Evolutionary conservation across 2,797 vertebrate species (phyloP), one percentile per base, ranked within the genome.

Genomic region (Otus scops): DNA sequence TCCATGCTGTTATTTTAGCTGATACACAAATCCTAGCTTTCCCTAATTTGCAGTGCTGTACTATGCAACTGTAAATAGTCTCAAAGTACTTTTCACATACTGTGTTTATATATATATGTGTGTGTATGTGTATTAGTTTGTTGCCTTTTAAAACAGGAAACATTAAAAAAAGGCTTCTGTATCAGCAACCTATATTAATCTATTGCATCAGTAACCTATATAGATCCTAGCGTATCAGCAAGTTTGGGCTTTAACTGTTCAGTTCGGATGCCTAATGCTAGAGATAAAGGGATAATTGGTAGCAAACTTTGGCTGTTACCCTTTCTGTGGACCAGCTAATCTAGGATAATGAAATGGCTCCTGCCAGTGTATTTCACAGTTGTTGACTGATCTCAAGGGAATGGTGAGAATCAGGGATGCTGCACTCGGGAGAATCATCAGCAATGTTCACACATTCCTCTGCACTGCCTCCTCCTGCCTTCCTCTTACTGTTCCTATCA

Each of bases 401-500:
- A 67, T 90, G 74, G 79, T 93, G 88, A 93, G 54, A 92, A 84
- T 95, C 79, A 93, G 95, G 96, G 95, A 77, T 94, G 89, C 79
- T 0, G 26, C 89, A 69, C 74, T 93, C 1, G 8, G 85, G 94
- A 95, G 85, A 96, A 90, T 84, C 92, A 89, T 73, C 93, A 94
- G 76, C 93, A 94, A 51, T 96, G 89, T 63, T 93, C 84, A 92
- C 92, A 80, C 88, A 95, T 91, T 89, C 95, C 93, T 96, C 95
- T 95, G 93, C 92, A 94, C 81, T 95, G 86, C 94, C 88, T 95
- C 69, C 95, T 95, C 64, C 90, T 95, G 90, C 93, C 92, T 94
- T 96, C 90, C 94, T 95, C 86, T 95, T 92, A 97, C 80, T 97
- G 64, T 96, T 92, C 95, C 94, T 97, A 92, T 94, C 93, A 95